phyloP scores from a whole-genome alignment of 2,113 vertebrate genomes.

The Stegostoma tigrinum region DNA sequence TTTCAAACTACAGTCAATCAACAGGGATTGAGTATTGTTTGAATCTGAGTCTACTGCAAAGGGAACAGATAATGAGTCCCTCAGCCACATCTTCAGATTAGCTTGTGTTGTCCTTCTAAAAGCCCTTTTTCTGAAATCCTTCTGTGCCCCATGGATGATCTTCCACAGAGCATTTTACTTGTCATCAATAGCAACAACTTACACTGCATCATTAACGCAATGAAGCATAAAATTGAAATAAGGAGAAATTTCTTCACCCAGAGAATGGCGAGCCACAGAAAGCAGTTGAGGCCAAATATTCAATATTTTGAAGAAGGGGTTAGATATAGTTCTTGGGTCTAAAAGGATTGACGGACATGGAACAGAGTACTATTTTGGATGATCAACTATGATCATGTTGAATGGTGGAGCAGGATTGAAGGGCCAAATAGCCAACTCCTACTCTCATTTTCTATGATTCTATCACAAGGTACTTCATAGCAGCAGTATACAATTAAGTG shows the following conservation, averaged over 20 bases:
- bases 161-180: neutral
- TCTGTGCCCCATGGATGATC: neutral
- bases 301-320: no score
- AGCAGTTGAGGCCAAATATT: no score
- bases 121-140: neutral
- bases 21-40: neutral
- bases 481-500: neutral
- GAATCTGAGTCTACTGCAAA: neutral
- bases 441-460: no score
- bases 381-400: no score
- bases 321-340: no score
- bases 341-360: no score
- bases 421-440: no score
- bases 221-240: neutral
- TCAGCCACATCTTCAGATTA: neutral
- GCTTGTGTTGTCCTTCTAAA: neutral
- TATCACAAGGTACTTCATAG: neutral
- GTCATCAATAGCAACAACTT: neutral
- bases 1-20: neutral
- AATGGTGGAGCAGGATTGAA: no score
- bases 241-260: no score
- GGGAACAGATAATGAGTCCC: neutral
- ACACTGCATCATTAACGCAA: neutral
- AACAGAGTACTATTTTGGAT: no score
- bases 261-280: no score